phyloP scores from a whole-genome alignment of 2,888 invertebrate genomes.

The Loripinus fragilis region DNA sequence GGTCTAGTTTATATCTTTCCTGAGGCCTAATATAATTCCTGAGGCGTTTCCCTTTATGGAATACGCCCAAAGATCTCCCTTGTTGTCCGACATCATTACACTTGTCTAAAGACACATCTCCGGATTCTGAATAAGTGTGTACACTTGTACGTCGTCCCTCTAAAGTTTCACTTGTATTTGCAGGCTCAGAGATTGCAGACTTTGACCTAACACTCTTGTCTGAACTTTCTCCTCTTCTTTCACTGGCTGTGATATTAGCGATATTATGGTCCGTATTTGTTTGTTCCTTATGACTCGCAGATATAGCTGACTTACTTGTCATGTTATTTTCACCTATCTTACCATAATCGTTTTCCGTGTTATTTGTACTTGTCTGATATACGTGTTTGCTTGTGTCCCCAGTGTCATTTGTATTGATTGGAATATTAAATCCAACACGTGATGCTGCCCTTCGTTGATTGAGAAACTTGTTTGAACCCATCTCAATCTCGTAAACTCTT shows the following conservation, averaged over 20 bases:
- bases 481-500: slow-evolving; percentile 47
- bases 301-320: too few species aligned
- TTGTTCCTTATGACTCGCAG: too few species aligned
- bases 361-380: too few species aligned
- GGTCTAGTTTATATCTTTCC: slow-evolving; percentile 64
- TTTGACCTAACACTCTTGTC: too few species aligned
- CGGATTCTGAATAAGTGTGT: neutral
- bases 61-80: slow-evolving; percentile 18
- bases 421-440: slow-evolving; percentile 32
- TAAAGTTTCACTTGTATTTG: neutral
- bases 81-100: too few species aligned
- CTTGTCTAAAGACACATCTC: neutral
- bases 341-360: too few species aligned
- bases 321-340: too few species aligned
- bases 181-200: too few species aligned
- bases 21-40: slow-evolving; percentile 63
- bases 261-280: too few species aligned
- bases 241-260: too few species aligned
- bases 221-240: too few species aligned
- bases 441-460: slow-evolving; percentile 22
- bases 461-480: slow-evolving; percentile 28
- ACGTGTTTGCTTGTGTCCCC: too few species aligned
- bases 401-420: neutral
- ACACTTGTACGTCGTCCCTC: neutral
- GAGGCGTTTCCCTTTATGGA: slow-evolving; percentile 52